Percentiles rank a stretch among this genome's conserved stretches.
Evolutionary conservation across 2,888 invertebrate genomes (phyloP).

Genomic region (Thelaira solivaga): DNA sequence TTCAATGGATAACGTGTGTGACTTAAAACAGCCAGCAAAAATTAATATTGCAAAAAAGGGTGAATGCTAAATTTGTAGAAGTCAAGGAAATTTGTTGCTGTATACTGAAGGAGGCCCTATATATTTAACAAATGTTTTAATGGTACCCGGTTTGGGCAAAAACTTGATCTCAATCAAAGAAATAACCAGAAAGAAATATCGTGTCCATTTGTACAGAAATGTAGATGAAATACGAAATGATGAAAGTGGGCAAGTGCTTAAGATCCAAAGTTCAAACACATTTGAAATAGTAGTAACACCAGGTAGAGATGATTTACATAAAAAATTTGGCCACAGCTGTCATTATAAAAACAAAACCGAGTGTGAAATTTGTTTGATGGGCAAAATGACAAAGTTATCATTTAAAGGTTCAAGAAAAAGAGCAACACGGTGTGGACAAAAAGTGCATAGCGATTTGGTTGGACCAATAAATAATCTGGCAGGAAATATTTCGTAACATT

Average conservation of each 20-base stretch:
- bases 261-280: not conserved
- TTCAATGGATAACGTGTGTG: not conserved
- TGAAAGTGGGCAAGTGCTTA: no score
- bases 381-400: not conserved
- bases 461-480: conserved; percentile 7
- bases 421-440: not conserved
- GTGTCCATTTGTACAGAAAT: no score
- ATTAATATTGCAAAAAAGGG: conserved; percentile 13
- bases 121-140: conserved; percentile 11
- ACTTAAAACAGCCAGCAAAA: not conserved
- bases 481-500: conserved; percentile 11
- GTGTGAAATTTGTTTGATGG: not conserved
- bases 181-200: no score
- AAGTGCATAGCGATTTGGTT: conserved; percentile 4
- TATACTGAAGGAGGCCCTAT: not conserved
- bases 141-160: conserved; percentile 12
- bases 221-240: not conserved
- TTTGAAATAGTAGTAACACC: conserved; percentile 1
- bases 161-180: no score
- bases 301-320: not conserved
- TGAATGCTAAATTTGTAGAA: not conserved
- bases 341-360: not conserved
- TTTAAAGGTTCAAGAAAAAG: not conserved
- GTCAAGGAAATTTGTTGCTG: not conserved
- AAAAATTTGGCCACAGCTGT: conserved; percentile 7